Base-by-base conservation (phyloP, 2,797 vertebrate species). In the Antennarius maculatus region DNA sequence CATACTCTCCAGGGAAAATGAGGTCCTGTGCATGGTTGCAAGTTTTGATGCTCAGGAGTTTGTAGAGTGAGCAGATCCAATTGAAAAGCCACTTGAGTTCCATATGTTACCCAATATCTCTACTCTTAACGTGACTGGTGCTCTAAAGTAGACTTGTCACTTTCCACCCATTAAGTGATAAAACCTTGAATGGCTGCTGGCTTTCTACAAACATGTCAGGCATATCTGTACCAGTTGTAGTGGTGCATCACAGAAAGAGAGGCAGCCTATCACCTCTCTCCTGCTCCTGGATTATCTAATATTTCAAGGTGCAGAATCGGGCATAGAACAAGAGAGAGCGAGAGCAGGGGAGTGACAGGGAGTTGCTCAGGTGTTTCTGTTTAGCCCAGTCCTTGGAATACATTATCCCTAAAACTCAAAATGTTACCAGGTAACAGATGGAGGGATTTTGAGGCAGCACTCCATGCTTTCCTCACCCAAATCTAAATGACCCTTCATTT, bases 401-500 rank as follows among this genome's bases (percentile, higher is more conserved):
- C 67, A 82, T 84, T 83, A 86, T 62, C 55, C 61, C 59, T 62
- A 63, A 79, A 74, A 67, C 31, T 87, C 80, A 71, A 82, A 83
- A 66, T 65, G 85, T 91, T 89, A 84, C 90, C 88, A 87, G 88
- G 91, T 87, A 85, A 90, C 53, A n/a, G 78, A 71, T 65, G 7
- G 57, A 14, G 66, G 62, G 13, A 43, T 3, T 14, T 60, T 15
- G 12, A 77, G 60, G 71, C 74, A 48, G 66, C 61, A 16, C 81
- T 69, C 54, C 50, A 55, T 61, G 66, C 49, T 34, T 56, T 28
- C 66, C 56, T 54, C 71, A 45, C 62, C 77, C 79, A 76, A 79
- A 76, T 79, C 77, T 73, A 80, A 88, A 83, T 84, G 77, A 83
- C 83, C 84, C 66, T 78, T 85, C 83, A 86, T 87, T 88, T 88